Evolutionary conservation across 1,140 invertebrate species (phyloP), one percentile per base, ranked within the genome.

Genomic region (Pemphigus obesinymphae): DNA sequence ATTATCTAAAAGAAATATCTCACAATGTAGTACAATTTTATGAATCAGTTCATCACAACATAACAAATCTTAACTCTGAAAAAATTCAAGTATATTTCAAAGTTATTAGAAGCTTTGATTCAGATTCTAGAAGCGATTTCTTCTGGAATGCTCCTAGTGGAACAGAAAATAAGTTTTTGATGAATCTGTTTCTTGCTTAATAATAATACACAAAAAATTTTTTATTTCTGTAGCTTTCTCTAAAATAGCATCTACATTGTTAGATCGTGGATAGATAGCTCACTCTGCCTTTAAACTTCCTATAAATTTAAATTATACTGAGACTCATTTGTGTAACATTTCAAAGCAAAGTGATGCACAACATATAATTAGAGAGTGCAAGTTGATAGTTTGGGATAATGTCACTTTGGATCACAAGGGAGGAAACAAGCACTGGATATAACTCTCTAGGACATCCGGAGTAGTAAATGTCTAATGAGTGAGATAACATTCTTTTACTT

Each of bases 281-380:
- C 88, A 89, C 84, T 87, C 85, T n/a, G 76, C 83, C 26, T 86
- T 89, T 37, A 86, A 86, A 85, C 82, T 89, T 26, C 86, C 87
- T 72, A 82, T 86, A 26, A 85, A 85, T 53, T 45, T 88, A 17
- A 78, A 84, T 55, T 61, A 1, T 15, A 73, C 29, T 81, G 84
- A 86, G 82, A 82, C 29, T 61, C 83, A 85, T 80, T 84, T 81
- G 40, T 88, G 87, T 78, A 87, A 86, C 53, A 87, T 89, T 70
- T 72, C 82, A 13, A 84, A 85, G 82, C 26, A 82, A 26, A 83
- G 82, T 58, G 70, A 61, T 80, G 83, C 83, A 37, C 84, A 76
- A 37, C 83, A 85, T 84, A 63, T 87, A 34, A 80, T 87, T 20
- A 80, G 84, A 73, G 48, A 82, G 82, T 84, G 84, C 50, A 83